Percentiles rank a stretch among this genome's conserved stretches.
Conservation (phyloP, 2,113 vertebrate genomes). For the Pteropus alecto region DNA sequence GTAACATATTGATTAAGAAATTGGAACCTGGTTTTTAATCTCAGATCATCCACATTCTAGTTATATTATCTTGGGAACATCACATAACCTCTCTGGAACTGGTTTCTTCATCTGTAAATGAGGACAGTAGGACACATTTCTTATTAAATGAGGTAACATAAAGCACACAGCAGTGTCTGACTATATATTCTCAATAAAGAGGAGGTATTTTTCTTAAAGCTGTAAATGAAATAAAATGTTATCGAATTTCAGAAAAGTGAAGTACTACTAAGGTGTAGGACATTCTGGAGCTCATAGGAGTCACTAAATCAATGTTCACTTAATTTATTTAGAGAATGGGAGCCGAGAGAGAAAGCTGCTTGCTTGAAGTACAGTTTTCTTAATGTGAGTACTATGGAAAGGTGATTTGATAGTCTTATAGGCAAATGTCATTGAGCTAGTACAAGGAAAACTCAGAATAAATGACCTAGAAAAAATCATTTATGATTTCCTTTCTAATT, state of each 20-base stretch:
- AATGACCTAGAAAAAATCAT: neutral
- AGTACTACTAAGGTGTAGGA: neutral
- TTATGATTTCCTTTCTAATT: neutral
- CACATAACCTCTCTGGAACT: neutral
- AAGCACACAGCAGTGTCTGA: neutral
- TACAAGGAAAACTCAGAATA: slow-evolving; percentile 12
- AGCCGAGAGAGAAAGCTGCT: neutral
- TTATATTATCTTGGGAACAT: neutral
- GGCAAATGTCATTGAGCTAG: neutral
- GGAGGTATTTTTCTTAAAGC: neutral
- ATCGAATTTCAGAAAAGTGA: neutral
- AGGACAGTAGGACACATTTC: neutral
- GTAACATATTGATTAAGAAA: neutral
- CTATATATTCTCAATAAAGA: neutral
- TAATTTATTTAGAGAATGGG: neutral
- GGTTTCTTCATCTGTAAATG: neutral
- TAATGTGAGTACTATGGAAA: neutral
- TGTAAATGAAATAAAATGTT: neutral
- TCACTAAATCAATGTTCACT: neutral
- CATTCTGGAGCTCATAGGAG: neutral
- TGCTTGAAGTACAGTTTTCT: neutral
- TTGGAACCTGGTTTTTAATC: neutral
- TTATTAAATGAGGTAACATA: neutral
- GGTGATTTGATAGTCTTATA: neutral
- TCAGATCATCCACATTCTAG: neutral